Percentiles rank a stretch among this genome's conserved stretches.
phyloP scores from a whole-genome alignment of 2,113 vertebrate species.

The Ammodytes dubius region DNA sequence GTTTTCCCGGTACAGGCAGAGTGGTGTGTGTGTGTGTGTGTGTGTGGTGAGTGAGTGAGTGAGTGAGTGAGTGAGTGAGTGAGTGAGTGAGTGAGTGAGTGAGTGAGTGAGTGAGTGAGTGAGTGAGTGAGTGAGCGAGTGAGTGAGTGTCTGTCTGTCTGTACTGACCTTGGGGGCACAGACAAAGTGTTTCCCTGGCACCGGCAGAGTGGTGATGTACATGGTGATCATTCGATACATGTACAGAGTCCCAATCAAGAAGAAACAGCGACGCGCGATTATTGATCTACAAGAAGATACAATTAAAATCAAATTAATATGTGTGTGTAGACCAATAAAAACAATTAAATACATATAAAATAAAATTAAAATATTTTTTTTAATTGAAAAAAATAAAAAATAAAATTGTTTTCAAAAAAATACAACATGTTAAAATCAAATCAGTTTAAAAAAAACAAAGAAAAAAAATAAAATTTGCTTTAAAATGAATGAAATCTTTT shows the following conservation, averaged over 20 bases:
- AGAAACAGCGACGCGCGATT: slow-evolving; percentile 94
- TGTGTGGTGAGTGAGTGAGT: too few relatives aligned
- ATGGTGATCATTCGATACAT: slow-evolving; percentile 97
- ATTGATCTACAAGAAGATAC: slow-evolving; percentile 86
- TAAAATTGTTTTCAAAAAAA: too few relatives aligned
- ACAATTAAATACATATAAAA: too few relatives aligned
- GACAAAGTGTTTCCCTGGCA: slow-evolving; percentile 95
- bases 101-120: accelerated
- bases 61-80: accelerated
- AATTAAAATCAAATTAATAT: neutral
- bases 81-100: neutral
- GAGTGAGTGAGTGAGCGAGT: neutral
- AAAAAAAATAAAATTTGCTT: too few relatives aligned
- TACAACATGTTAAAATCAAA: too few relatives aligned
- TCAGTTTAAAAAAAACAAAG: too few relatives aligned
- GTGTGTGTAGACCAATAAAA: too few relatives aligned
- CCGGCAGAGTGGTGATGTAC: slow-evolving; percentile 97
- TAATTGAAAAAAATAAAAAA: too few relatives aligned
- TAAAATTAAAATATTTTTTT: too few relatives aligned
- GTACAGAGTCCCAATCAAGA: slow-evolving; percentile 96
- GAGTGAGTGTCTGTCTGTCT: neutral
- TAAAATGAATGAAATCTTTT: too few relatives aligned
- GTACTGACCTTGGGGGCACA: slow-evolving; percentile 88
- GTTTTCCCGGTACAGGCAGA: slow-evolving; percentile 94
- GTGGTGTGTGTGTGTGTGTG: slow-evolving; percentile 83